Base-by-base conservation (phyloP, 2,113 vertebrate genomes). In the pig (Sus scrofa) region DNA sequence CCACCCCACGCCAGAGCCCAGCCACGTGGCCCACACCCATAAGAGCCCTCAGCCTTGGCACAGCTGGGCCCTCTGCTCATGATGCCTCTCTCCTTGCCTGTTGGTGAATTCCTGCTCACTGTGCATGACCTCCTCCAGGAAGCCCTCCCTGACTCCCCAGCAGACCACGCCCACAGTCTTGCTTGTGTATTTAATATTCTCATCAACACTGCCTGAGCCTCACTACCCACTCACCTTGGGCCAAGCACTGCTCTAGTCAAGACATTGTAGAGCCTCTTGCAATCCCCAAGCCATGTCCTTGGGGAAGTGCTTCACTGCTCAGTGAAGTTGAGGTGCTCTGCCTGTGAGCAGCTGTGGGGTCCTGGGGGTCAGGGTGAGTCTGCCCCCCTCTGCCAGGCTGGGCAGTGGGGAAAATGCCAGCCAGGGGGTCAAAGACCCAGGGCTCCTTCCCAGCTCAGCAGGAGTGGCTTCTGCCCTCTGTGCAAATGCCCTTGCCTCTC, bases 11-110 rank as follows among this genome's bases (percentile, higher is more conserved):
- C n/a, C 62, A 44, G 67, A 56, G n/a, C 71, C 62, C 89, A 79
- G 77, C 39, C 75, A 79, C 26, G 0, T 24, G 34, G 26, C 27
- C 37, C 39, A 92, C 26, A 70, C 4, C 34, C 62, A 71, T 68
- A 32, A 34, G 4, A 65, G 44, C 27, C 92, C 86, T 54, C 26
- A 0, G 52, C 70, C 44, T n/a, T 37, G n/a, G 74, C 58, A 24
- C 4, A 14, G n/a, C 16, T 0, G 0, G 22, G 50, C 34, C 32
- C 52, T 86, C 85, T n/a, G 39, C 39, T 68, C 30, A 20, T 2
- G 3, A 11, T 9, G 37, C n/a, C 32, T 24, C 18, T 24, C 18
- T n/a, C 27, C 12, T 18, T 27, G 50, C 37, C 39, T 74, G 34
- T 39, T 24, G 32, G 37, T 8, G 52, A 73, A 78, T 27, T 94